phyloP scores from a whole-genome alignment of 2,113 vertebrate genomes.

The Serilophus lunatus region DNA sequence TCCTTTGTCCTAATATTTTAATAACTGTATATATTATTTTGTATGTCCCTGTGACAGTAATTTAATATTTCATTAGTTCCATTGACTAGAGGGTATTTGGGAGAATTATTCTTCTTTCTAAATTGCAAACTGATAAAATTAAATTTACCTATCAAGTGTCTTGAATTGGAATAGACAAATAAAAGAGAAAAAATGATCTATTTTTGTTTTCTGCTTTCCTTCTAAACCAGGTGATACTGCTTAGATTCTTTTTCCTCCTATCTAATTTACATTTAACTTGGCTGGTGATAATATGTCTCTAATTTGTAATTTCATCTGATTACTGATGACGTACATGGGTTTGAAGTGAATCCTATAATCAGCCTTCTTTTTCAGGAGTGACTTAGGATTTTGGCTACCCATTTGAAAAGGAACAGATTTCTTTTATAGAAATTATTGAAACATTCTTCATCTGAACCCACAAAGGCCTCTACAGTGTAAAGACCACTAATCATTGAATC shows the following conservation, averaged over 20 bases:
- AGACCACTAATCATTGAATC: background rate
- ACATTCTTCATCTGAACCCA: background rate
- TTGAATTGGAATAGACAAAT: background rate
- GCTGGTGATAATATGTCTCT: conserved; percentile 47
- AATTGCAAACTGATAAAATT: background rate
- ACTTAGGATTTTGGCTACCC: conserved; percentile 45
- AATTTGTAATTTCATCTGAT: conserved; percentile 65
- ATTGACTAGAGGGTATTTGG: background rate
- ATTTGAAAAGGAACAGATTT: conserved; percentile 37
- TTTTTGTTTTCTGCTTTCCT: conserved; percentile 16
- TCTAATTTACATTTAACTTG: conserved; percentile 60
- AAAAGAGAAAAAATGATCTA: background rate
- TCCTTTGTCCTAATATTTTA: background rate
- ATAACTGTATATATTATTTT: background rate
- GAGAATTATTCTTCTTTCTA: background rate
- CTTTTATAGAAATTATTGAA: conserved; percentile 6
- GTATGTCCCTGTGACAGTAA: background rate
- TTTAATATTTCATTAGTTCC: background rate
- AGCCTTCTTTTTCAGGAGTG: conserved; percentile 50
- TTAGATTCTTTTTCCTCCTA: conserved; percentile 4
- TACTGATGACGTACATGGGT: conserved; percentile 50
- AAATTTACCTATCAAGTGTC: background rate
- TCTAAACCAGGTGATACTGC: conserved; percentile 40
- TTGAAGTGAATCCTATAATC: conserved; percentile 65
- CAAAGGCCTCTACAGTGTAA: background rate